These are phyloP conservation scores for Chelidonichthys spinosus DNA, from an alignment of 2,797 vertebrate species.

Conservation along the genomic window DNA sequence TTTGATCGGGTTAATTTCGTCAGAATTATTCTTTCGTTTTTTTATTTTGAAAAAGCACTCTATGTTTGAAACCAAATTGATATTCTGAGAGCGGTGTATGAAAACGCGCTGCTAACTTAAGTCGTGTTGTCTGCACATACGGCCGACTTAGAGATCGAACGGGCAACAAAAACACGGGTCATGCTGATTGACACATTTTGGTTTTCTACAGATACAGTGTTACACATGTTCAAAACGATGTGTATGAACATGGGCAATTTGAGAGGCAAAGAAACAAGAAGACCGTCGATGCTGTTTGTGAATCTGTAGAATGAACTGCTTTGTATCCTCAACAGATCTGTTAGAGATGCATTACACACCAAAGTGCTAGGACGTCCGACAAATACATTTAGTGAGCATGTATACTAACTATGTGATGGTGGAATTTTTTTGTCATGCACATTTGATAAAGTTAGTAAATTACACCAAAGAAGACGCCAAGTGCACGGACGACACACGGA, in stretches of 20 bases:
- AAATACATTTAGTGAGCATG: not conserved
- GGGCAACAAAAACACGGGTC: not conserved
- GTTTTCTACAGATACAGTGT: not conserved
- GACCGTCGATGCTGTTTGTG: not conserved
- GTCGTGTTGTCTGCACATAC: no score
- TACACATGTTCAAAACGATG: not conserved
- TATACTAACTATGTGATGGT: not conserved
- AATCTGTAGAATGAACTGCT: not conserved
- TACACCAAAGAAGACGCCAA: not conserved
- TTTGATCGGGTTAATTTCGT: not conserved
- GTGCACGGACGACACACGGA: not conserved
- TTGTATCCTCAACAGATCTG: not conserved
- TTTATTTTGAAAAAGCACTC: not conserved
- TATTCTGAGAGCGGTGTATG: not conserved
- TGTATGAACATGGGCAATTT: not conserved
- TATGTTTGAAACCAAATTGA: not conserved
- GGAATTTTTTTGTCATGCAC: not conserved
- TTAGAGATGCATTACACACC: not conserved
- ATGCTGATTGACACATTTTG: not conserved
- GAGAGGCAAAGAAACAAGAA: not conserved
- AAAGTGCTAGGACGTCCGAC: not conserved
- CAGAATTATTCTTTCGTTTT: not conserved
- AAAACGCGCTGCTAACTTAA: not conserved
- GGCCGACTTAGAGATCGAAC: not conserved
- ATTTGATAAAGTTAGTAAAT: slow-evolving; percentile 6